Evolutionary conservation across 2,888 invertebrate genomes (phyloP).

Genomic region (Cryptocephalus moraei): DNA sequence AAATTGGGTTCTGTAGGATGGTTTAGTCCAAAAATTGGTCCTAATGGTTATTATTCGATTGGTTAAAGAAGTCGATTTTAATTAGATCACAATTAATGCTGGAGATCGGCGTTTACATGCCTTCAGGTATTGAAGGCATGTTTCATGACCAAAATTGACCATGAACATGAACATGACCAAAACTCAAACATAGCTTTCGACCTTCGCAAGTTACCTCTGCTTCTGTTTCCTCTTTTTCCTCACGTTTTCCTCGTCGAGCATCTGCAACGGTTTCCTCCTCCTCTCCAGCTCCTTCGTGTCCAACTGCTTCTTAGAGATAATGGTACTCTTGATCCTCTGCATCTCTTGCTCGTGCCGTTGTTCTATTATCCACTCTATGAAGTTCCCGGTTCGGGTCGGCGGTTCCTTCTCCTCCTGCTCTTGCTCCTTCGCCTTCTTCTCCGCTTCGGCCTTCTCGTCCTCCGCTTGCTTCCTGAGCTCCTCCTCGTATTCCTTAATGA

Average conservation of each 20-base stretch:
- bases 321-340: conserved; percentile 51
- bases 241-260: conserved; percentile 46
- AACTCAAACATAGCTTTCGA: too few species aligned
- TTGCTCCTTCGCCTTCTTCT: conserved; percentile 29
- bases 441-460: conserved; percentile 39
- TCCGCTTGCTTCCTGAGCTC: conserved; percentile 31
- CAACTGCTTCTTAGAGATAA: conserved; percentile 53
- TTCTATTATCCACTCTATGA: conserved; percentile 36
- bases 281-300: conserved; percentile 49
- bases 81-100: too few species aligned
- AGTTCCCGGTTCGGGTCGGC: conserved; percentile 14
- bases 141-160: too few species aligned
- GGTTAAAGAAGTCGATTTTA: too few species aligned
- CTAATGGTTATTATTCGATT: too few species aligned
- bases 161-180: too few species aligned
- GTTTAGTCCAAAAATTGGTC: too few species aligned
- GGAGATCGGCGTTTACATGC: too few species aligned
- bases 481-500: conserved; percentile 38
- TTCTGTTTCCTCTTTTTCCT: conserved; percentile 47
- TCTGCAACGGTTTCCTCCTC: conserved; percentile 49
- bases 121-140: too few species aligned
- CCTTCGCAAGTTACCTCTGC: conserved; percentile 18
- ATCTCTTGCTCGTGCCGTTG: conserved; percentile 47
- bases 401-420: conserved; percentile 7
- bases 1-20: too few species aligned